A percentile compares a stretch with the other conserved stretches of the same genome.
phyloP scores from a whole-genome alignment of 1,140 invertebrate species.

The Macrobrachium rosenbergii region DNA sequence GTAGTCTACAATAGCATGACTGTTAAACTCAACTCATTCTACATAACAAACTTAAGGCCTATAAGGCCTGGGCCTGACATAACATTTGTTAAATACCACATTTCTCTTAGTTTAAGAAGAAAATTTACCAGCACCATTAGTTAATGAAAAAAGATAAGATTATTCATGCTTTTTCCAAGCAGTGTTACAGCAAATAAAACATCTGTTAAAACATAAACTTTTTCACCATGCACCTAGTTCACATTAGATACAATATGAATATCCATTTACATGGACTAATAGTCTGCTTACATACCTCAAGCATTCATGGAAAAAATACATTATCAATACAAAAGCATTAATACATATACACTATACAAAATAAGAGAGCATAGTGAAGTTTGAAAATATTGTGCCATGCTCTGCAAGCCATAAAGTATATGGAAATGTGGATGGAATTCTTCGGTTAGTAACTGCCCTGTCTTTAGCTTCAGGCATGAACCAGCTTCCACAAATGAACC shows the following conservation, averaged over 20 bases:
- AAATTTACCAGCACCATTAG: slow-evolving; percentile 17
- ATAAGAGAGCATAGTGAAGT: slow-evolving; percentile 1
- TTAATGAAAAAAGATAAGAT: not conserved
- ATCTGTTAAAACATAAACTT: too few species aligned
- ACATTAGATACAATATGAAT: not conserved
- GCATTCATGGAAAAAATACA: not conserved
- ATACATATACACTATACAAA: slow-evolving; percentile 1
- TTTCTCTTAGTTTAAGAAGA: not conserved
- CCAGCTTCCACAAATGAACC: slow-evolving; percentile 14
- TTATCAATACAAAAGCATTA: slow-evolving; percentile 9
- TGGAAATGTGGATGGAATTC: not conserved
- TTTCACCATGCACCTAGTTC: too few species aligned
- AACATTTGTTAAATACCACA: too few species aligned
- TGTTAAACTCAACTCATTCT: too few species aligned
- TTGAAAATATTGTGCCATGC: slow-evolving; percentile 18
- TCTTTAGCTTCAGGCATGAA: slow-evolving; percentile 26
- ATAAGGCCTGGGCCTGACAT: too few species aligned
- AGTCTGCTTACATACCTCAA: slow-evolving; percentile 10
- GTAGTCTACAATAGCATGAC: too few species aligned
- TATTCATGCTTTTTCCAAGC: too few species aligned
- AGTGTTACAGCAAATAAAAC: too few species aligned
- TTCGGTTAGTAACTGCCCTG: slow-evolving; percentile 23
- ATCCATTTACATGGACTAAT: not conserved
- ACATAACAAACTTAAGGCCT: too few species aligned
- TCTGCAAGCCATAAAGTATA: slow-evolving; percentile 28